Evolutionary conservation across 1,140 invertebrate genomes (phyloP).

Genomic region (Elymnias hypermnestra): DNA sequence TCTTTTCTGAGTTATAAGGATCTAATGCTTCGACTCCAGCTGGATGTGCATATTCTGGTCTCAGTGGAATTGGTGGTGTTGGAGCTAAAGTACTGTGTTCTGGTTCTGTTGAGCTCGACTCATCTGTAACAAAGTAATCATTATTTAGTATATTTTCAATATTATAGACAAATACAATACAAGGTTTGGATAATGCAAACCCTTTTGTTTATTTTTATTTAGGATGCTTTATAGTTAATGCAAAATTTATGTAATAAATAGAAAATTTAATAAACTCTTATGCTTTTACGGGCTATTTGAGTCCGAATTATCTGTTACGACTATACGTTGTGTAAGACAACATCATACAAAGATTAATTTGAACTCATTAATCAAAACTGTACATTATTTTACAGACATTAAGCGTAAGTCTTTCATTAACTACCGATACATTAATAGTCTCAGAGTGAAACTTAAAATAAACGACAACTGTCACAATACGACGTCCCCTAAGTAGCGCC

Average conservation of each 20-base stretch:
- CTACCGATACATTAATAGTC: slow-evolving; percentile 36
- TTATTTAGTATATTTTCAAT: background rate
- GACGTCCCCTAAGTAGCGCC: slow-evolving; percentile 45
- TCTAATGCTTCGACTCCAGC: slow-evolving; percentile 69
- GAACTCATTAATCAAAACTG: no score
- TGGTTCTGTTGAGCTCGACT: slow-evolving; percentile 47
- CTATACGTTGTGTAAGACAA: no score
- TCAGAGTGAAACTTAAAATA: slow-evolving; percentile 40
- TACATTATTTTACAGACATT: no score
- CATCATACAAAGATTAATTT: no score
- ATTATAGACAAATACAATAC: no score
- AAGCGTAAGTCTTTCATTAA: slow-evolving; percentile 29
- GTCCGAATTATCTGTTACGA: background rate
- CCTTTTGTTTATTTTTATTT: background rate
- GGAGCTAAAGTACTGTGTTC: slow-evolving; percentile 43
- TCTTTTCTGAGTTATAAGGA: slow-evolving; percentile 72
- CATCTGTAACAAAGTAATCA: slow-evolving; percentile 49
- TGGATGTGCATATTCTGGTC: slow-evolving; percentile 63
- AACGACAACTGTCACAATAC: slow-evolving; percentile 69
- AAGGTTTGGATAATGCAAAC: no score
- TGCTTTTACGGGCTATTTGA: background rate
- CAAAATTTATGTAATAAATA: no score
- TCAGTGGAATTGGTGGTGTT: slow-evolving; percentile 49
- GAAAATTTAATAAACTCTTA: background rate
- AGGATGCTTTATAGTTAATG: no score